phyloP scores from a whole-genome alignment of 2,888 invertebrate species.

The Achlya flavicornis region DNA sequence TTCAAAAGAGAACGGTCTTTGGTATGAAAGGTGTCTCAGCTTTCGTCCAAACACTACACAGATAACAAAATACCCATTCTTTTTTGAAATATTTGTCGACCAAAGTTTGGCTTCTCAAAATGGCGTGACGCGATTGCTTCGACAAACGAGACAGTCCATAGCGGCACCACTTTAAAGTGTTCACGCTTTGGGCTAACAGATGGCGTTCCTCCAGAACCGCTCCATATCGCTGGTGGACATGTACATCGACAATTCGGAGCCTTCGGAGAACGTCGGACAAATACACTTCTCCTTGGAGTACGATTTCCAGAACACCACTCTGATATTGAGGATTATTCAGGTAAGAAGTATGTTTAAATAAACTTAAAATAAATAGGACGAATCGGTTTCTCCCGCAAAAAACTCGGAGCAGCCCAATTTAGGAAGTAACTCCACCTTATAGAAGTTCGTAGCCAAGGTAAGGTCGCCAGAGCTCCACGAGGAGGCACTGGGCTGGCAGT shows the following conservation, averaged over 20 bases:
- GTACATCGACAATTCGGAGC: slow-evolving; percentile 97
- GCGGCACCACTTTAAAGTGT: slow-evolving; percentile 56
- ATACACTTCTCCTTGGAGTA: slow-evolving; percentile 97
- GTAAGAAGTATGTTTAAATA: slow-evolving; percentile 70
- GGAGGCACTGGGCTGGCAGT: too few relatives aligned
- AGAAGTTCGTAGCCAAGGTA: too few relatives aligned
- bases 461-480: too few relatives aligned
- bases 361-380: neutral
- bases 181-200: slow-evolving; percentile 76
- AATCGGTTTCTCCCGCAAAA: too few relatives aligned
- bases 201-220: slow-evolving; percentile 92
- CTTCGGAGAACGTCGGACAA: slow-evolving; percentile 96
- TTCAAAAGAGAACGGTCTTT: too few relatives aligned
- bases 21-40: too few relatives aligned
- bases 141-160: slow-evolving; percentile 22
- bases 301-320: slow-evolving; percentile 96
- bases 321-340: slow-evolving; percentile 95
- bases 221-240: slow-evolving; percentile 96
- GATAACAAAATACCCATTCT: too few relatives aligned
- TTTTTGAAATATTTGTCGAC: neutral
- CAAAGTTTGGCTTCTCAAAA: neutral
- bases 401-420: too few relatives aligned
- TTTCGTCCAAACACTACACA: too few relatives aligned
- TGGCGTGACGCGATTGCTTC: slow-evolving; percentile 21
- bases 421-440: too few relatives aligned